Evolutionary conservation across 2,113 vertebrate species (phyloP).

Genomic region (Callionymus lyra): DNA sequence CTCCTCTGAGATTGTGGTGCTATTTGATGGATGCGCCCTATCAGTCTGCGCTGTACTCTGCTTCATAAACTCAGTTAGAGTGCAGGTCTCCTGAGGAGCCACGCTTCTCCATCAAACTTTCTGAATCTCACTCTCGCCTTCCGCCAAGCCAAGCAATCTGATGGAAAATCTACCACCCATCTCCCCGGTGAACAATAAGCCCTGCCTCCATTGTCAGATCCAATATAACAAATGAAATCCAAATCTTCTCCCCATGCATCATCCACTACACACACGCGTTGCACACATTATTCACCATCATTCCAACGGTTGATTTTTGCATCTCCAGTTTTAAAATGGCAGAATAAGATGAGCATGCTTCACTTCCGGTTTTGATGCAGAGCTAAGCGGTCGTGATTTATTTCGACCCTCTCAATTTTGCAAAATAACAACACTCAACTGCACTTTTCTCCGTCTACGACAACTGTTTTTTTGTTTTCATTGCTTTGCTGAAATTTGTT

Average conservation of each 20-base stretch:
- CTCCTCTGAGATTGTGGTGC: constrained; percentile 26
- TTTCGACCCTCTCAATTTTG: neutral
- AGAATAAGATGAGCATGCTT: too few species aligned
- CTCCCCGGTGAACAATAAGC: constrained; percentile 3
- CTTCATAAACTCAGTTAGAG: constrained; percentile 62
- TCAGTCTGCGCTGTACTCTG: constrained; percentile 44
- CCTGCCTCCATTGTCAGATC: neutral
- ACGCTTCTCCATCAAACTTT: constrained; percentile 26
- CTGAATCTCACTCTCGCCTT: constrained; percentile 21
- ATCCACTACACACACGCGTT: neutral
- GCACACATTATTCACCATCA: constrained; percentile 1
- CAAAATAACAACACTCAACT: neutral
- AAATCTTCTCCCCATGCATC: constrained; percentile 8
- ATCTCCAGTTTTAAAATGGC: neutral
- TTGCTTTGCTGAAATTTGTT: too few species aligned
- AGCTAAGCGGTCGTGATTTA: too few species aligned
- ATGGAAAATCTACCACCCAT: constrained; percentile 17
- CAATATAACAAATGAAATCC: constrained; percentile 17
- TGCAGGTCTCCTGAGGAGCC: constrained; percentile 33
- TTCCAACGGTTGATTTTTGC: neutral
- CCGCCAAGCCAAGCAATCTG: constrained; percentile 14
- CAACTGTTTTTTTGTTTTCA: too few species aligned
- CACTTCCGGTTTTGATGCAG: too few species aligned
- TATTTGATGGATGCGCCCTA: constrained; percentile 46
- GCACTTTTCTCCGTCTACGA: neutral